Percentiles rank a stretch among this genome's conserved stretches.
These are phyloP conservation scores for Cavia aperea DNA, from an alignment of 2,113 vertebrate species.

Conservation along the genomic window DNA sequence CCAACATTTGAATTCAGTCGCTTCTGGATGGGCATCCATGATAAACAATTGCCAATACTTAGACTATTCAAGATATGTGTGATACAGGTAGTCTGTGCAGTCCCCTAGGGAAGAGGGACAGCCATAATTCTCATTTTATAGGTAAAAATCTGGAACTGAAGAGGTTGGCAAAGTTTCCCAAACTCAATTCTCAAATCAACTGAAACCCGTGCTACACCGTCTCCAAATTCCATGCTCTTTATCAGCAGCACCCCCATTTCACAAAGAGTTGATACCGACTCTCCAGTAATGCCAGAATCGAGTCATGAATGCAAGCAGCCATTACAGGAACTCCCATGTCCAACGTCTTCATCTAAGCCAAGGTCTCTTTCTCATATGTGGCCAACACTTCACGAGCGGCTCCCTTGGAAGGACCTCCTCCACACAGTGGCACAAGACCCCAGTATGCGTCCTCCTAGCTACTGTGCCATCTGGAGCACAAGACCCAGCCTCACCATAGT, in stretches of 20 bases:
- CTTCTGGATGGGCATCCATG: accelerated
- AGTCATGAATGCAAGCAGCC: too few species aligned
- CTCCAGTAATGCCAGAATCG: neutral
- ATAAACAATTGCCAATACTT: neutral
- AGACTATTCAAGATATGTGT: too few species aligned
- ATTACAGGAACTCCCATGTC: neutral
- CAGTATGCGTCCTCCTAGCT: neutral
- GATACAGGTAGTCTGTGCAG: neutral
- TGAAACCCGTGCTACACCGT: neutral
- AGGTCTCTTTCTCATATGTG: neutral
- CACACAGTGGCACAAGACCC: neutral
- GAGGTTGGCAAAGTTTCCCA: neutral
- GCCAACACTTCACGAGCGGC: neutral
- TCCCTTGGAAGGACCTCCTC: neutral
- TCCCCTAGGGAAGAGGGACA: neutral
- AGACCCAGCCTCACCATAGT: neutral
- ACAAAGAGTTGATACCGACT: neutral
- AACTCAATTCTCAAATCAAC: neutral
- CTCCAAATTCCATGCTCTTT: neutral
- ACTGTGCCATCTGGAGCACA: neutral
- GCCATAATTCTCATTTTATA: neutral
- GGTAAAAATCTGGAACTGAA: neutral
- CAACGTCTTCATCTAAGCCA: neutral
- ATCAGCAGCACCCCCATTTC: neutral
- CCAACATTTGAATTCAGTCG: neutral